These are phyloP conservation scores for Pseudotriccus pelzelni DNA, from an alignment of 2,797 vertebrate species.

Conservation along the genomic window DNA sequence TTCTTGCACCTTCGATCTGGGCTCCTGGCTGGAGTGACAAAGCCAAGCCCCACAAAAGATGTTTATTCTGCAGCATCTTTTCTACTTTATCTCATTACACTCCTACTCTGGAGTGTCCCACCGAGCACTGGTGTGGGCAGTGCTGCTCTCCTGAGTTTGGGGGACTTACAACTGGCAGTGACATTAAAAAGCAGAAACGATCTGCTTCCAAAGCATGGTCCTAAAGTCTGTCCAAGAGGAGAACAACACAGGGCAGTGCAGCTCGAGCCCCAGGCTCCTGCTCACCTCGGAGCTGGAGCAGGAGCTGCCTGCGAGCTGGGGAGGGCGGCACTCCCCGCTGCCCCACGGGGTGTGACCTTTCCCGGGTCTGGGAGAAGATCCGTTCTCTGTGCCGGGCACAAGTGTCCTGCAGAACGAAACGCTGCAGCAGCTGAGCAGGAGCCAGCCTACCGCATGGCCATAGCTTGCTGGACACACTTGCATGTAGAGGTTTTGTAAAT, in stretches of 20 bases:
- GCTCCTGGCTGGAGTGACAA: neutral
- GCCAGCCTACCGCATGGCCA: neutral
- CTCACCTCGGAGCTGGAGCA: neutral
- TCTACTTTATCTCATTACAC: neutral
- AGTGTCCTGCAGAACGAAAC: neutral
- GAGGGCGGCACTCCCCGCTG: fast-evolving
- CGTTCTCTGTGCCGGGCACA: neutral
- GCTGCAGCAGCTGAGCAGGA: neutral
- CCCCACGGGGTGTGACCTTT: neutral
- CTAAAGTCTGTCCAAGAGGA: neutral
- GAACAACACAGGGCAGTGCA: neutral
- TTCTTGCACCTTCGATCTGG: neutral
- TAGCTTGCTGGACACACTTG: constrained; percentile 15
- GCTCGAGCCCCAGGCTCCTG: neutral
- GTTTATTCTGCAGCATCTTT: neutral
- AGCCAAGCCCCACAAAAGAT: neutral
- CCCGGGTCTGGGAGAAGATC: neutral
- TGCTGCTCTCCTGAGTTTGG: neutral
- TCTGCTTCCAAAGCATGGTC: neutral
- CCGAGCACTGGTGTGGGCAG: fast-evolving
- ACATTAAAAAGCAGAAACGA: neutral
- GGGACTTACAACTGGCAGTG: neutral
- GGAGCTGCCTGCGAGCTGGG: neutral
- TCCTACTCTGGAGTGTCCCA: fast-evolving
- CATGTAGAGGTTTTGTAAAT: constrained; percentile 50